Percentiles rank a stretch among this genome's conserved stretches.
phyloP scores from a whole-genome alignment of 2,888 invertebrate genomes.

The Syrphus vitripennis region DNA sequence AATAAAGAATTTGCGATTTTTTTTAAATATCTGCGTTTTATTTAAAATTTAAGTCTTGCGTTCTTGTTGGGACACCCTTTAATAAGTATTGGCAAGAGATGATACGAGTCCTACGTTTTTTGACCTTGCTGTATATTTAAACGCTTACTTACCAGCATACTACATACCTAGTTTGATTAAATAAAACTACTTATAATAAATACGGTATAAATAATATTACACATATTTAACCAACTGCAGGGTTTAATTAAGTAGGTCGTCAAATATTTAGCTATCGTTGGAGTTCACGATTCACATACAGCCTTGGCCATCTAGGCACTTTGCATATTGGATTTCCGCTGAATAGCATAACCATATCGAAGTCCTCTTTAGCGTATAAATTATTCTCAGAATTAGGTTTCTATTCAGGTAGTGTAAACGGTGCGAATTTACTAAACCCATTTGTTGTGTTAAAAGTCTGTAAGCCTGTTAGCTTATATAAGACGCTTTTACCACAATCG shows the following conservation, averaged over 20 bases:
- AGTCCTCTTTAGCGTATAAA: slow-evolving; percentile 27
- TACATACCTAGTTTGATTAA: neutral
- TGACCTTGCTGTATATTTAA: no score
- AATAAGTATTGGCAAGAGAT: no score
- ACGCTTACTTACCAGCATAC: no score
- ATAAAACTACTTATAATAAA: neutral
- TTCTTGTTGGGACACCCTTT: no score
- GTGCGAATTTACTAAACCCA: slow-evolving; percentile 27
- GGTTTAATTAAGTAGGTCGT: slow-evolving; percentile 52
- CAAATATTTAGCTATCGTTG: slow-evolving; percentile 45
- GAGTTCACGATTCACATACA: slow-evolving; percentile 51
- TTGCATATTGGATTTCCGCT: neutral
- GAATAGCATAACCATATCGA: slow-evolving; percentile 30
- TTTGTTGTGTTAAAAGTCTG: slow-evolving; percentile 43
- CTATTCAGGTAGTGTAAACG: slow-evolving; percentile 1
- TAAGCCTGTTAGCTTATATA: slow-evolving; percentile 29
- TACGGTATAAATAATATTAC: neutral
- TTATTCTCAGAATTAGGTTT: slow-evolving; percentile 39
- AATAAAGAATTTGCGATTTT: no score
- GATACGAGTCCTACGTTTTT: no score
- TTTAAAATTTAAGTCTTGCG: no score
- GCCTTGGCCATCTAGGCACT: slow-evolving; percentile 16
- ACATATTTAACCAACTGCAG: neutral
- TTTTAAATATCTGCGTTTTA: no score
- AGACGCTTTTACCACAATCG: slow-evolving; percentile 25